Evolutionary conservation across 1,140 invertebrate genomes (phyloP).

Genomic region (Drosophila bocqueti): DNA sequence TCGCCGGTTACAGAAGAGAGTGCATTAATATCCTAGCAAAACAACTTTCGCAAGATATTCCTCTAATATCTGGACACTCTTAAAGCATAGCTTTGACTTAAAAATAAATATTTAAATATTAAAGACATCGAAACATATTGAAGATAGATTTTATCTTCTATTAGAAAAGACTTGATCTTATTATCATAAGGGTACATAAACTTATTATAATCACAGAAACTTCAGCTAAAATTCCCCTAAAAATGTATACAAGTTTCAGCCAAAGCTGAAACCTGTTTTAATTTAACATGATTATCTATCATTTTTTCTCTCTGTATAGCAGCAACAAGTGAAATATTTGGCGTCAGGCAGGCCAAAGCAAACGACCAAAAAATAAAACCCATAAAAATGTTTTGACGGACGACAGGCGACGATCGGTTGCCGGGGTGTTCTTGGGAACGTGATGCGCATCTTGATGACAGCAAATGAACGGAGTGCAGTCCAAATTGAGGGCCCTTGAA

Average conservation of each 20-base stretch:
- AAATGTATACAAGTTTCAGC: not conserved
- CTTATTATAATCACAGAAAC: not conserved
- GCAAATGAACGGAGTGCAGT: conserved; percentile 33
- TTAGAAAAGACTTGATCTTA: not conserved
- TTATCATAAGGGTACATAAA: no score
- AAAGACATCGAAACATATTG: not conserved
- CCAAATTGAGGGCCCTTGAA: conserved; percentile 21
- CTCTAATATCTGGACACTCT: no score
- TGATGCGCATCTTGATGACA: conserved; percentile 59
- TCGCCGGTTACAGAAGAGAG: no score
- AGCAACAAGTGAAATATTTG: conserved; percentile 74
- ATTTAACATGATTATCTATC: no score
- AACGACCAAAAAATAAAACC: conserved; percentile 46
- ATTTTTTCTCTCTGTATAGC: conserved; percentile 4
- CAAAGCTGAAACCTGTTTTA: no score
- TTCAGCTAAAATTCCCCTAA: not conserved
- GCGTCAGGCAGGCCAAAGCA: conserved; percentile 32
- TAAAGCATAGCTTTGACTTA: not conserved
- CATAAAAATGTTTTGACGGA: conserved; percentile 79
- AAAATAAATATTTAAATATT: not conserved
- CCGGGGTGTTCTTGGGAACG: conserved; percentile 48
- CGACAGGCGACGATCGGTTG: conserved; percentile 53
- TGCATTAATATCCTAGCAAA: not conserved
- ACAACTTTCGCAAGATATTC: not conserved
- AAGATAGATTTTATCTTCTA: not conserved